phyloP scores from a whole-genome alignment of 2,113 vertebrate genomes.

The Trogon melanurus region DNA sequence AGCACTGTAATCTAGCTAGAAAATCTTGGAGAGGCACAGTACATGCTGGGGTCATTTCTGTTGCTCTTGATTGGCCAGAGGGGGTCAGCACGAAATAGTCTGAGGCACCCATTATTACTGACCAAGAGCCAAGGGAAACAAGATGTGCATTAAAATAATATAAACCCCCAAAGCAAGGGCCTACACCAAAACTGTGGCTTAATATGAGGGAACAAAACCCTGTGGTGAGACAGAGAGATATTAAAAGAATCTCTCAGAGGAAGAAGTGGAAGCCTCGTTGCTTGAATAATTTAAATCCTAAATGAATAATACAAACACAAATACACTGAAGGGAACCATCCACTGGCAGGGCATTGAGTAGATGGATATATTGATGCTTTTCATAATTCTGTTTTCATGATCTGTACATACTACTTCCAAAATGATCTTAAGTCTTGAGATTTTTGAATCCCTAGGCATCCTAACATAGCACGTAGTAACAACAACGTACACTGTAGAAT shows the following conservation, averaged over 20 bases:
- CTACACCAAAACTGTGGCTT: background rate
- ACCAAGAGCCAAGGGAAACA: background rate
- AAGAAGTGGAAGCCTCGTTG: slow-evolving; percentile 21
- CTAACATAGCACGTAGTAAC: background rate
- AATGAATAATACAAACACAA: slow-evolving; percentile 65
- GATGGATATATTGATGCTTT: background rate
- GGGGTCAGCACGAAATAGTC: background rate
- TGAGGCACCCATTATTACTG: background rate
- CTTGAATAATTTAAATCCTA: slow-evolving; percentile 66
- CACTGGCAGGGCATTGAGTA: background rate
- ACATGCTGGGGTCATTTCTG: background rate
- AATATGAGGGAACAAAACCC: background rate
- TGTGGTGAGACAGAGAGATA: slow-evolving; percentile 21
- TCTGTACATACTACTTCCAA: background rate
- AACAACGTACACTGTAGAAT: background rate
- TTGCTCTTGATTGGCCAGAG: slow-evolving; percentile 9
- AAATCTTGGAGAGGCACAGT: background rate
- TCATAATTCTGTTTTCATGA: slow-evolving; percentile 8
- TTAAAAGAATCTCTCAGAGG: slow-evolving; percentile 25
- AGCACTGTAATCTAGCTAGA: background rate
- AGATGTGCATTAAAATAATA: background rate
- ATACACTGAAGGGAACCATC: slow-evolving; percentile 37
- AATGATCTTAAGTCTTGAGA: background rate
- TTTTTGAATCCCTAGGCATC: background rate
- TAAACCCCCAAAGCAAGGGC: background rate